Base-by-base conservation (phyloP, 2,888 invertebrate species). In the Apeira syringaria region DNA sequence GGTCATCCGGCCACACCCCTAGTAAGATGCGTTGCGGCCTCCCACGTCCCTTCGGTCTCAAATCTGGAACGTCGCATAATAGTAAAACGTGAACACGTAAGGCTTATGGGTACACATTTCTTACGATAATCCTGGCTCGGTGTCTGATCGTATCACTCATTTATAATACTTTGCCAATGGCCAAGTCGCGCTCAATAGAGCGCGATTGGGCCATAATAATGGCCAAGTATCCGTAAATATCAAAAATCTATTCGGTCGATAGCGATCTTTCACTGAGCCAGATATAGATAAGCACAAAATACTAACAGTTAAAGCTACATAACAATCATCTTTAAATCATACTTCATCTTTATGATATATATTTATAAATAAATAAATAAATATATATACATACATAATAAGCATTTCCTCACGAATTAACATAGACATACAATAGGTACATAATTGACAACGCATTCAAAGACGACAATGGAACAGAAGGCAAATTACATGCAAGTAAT, bases 1-100 rank as follows among this genome's bases (percentile, higher is more conserved):
- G 97, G 76, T 97, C 97, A 82, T 97, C 97, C 5, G 97, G 97
- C 97, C 97, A 97, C 49, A 97, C 95, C 50, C 97, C 97, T 58
- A 97, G 90, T 59, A 97, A 91, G 76, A 97, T 97, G 74, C 97
- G 93, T 78, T 97, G 97, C 12, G 97, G 97, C 57, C 97, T 91
- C 18, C 97, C 97, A 67, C 97, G 92, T 33, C 97, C 97, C 84
- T 97, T 97, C 26, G 97, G 97, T 68, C 97, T 92, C 76, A 97
- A 91, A 91, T 97, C 96, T 94, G 92, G 61, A 90, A 91, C 60
- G 63, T 65, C 73, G 74, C 83, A 78, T 75, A 86, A 86, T 74
- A 83, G 80, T 87, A 83, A 80, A 86, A 75, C 76, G 84, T 88
- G 86, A 87, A 84, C 84, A 77, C 74, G 72, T 68, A 72, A 70